phyloP scores from a whole-genome alignment of 2,888 invertebrate species.

The Volucella bombylans region DNA sequence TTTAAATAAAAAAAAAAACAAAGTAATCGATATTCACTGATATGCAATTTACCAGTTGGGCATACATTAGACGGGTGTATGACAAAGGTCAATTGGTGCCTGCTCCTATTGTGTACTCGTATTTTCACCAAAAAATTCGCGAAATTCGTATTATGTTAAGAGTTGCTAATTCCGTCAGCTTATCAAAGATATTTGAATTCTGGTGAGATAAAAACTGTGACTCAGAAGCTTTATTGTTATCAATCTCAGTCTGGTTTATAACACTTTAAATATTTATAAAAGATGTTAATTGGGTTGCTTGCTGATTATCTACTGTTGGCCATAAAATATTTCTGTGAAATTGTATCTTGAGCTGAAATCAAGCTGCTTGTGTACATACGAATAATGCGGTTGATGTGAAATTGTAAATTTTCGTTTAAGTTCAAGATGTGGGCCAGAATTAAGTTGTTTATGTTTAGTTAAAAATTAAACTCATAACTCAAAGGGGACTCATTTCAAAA shows the following conservation, averaged over 20 bases:
- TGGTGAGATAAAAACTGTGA: neutral
- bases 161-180: neutral
- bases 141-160: neutral
- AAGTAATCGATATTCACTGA: neutral
- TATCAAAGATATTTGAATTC: neutral
- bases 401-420: too few relatives aligned
- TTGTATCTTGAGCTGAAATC: too few relatives aligned
- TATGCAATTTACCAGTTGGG: conserved; percentile 6
- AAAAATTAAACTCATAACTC: too few relatives aligned
- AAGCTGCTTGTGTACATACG: too few relatives aligned
- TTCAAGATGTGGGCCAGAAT: too few relatives aligned
- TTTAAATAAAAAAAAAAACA: neutral
- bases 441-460: too few relatives aligned
- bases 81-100: neutral
- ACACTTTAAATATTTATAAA: conserved; percentile 3
- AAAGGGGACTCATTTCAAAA: too few relatives aligned
- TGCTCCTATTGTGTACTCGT: neutral
- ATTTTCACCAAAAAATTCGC: neutral
- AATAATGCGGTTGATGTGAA: neutral
- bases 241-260: neutral
- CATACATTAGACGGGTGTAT: neutral
- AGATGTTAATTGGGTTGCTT: conserved; percentile 1
- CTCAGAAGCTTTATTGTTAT: conserved; percentile 1
- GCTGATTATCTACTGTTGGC: neutral
- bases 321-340: neutral